phyloP scores from a whole-genome alignment of 1,140 invertebrate genomes.

The Drosophila willistoni region DNA sequence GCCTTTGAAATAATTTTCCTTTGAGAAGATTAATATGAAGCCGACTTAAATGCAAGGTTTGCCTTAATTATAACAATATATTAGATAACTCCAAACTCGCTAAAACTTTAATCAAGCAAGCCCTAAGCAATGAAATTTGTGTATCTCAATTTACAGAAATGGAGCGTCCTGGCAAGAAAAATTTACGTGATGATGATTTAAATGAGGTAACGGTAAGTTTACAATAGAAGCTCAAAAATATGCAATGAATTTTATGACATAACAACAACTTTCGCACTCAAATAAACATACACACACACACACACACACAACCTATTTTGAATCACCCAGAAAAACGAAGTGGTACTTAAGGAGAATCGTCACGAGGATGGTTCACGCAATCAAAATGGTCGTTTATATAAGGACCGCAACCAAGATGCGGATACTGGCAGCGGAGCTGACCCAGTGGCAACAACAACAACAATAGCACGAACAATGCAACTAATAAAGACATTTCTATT shows the following conservation, averaged over 20 bases:
- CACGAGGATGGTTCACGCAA: constrained; percentile 79
- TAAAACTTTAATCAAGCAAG: too few relatives aligned
- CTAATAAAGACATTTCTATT: constrained; percentile 65
- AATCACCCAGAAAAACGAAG: constrained; percentile 71
- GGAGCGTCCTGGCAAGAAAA: constrained; percentile 77
- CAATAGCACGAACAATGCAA: constrained; percentile 28
- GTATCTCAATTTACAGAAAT: constrained; percentile 59
- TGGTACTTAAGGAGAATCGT: constrained; percentile 72
- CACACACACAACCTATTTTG: constrained; percentile 1
- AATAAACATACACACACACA: neutral
- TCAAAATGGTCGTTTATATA: constrained; percentile 81
- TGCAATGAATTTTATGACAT: neutral
- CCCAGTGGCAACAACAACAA: neutral
- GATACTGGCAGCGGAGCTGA: constrained; percentile 44
- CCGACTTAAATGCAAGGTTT: too few relatives aligned
- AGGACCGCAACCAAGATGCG: constrained; percentile 66
- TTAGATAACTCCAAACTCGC: too few relatives aligned
- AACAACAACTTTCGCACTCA: neutral
- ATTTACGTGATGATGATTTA: constrained; percentile 63
- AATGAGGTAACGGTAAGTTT: constrained; percentile 76
- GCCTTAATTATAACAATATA: too few relatives aligned
- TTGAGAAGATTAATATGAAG: too few relatives aligned
- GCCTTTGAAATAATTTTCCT: too few relatives aligned
- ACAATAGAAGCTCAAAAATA: neutral
- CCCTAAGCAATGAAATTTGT: neutral